Percentiles rank a stretch among this genome's conserved stretches.
These are phyloP conservation scores for Epinephelus cyanopodus DNA, from an alignment of 2,113 vertebrate genomes.

Conservation along the genomic window DNA sequence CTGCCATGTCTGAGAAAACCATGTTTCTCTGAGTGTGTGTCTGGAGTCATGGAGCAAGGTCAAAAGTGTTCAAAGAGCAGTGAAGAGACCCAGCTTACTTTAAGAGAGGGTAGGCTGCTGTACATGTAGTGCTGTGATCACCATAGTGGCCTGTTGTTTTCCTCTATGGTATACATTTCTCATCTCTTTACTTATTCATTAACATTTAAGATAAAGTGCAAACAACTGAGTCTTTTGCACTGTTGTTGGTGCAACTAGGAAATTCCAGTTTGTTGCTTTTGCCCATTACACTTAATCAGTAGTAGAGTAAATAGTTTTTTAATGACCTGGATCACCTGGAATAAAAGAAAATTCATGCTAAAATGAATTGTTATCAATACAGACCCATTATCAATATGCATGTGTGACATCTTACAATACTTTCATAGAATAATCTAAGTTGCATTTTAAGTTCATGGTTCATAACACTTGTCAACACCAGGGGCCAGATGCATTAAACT, in stretches of 20 bases:
- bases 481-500: too few species aligned
- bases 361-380: background rate
- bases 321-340: too few species aligned
- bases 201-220: background rate
- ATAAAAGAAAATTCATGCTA: too few species aligned
- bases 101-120: background rate
- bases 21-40: constrained; percentile 78
- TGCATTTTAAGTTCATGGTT: too few species aligned
- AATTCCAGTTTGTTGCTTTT: too few species aligned
- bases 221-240: background rate
- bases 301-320: background rate
- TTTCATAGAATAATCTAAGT: too few species aligned
- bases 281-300: background rate
- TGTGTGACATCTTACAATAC: too few species aligned
- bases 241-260: background rate
- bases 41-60: constrained; percentile 77
- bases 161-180: background rate
- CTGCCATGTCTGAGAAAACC: constrained; percentile 72
- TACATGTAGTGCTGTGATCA: background rate
- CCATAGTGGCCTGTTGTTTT: background rate
- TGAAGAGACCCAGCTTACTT: constrained; percentile 41
- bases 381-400: too few species aligned
- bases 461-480: too few species aligned
- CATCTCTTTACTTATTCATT: background rate
- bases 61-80: constrained; percentile 67